Conservation (phyloP, 2,113 vertebrate genomes). For the Sterrhoptilus dennistouni region DNA sequence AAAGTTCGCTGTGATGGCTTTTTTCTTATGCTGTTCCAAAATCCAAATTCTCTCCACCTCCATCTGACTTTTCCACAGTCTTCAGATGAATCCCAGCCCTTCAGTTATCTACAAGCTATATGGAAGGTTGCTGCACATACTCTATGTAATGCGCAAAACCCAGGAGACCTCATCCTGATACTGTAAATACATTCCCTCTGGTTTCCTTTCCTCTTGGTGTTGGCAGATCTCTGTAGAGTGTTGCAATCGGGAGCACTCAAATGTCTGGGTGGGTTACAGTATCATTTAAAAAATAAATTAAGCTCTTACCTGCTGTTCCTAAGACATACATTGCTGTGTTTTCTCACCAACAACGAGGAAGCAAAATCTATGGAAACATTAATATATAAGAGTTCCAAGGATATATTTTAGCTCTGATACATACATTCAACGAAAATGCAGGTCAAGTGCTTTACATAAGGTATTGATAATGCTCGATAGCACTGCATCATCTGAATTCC, state of each 20-base stretch:
- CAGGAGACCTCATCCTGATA: neutral
- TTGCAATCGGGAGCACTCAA: fast-evolving
- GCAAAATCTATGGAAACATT: neutral
- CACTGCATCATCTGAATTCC: neutral
- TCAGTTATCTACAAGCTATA: neutral
- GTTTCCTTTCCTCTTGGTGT: neutral
- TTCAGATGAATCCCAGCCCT: neutral
- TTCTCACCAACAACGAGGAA: neutral
- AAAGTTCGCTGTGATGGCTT: neutral
- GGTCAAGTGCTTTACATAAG: neutral
- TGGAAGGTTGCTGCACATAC: neutral
- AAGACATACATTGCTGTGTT: neutral
- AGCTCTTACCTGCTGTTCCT: neutral
- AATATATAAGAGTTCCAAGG: neutral
- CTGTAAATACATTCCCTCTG: neutral
- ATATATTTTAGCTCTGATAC: neutral
- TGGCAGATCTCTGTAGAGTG: neutral
- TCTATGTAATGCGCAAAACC: neutral
- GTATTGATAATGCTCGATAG: neutral
- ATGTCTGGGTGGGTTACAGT: neutral
- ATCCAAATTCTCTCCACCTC: neutral
- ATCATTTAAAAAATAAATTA: neutral
- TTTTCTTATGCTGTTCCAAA: neutral
- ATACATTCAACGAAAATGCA: neutral
- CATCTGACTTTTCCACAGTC: neutral